Percentiles rank a stretch among this genome's conserved stretches.
phyloP scores from a whole-genome alignment of 2,797 vertebrate genomes.

The Necrosyrtes monachus region DNA sequence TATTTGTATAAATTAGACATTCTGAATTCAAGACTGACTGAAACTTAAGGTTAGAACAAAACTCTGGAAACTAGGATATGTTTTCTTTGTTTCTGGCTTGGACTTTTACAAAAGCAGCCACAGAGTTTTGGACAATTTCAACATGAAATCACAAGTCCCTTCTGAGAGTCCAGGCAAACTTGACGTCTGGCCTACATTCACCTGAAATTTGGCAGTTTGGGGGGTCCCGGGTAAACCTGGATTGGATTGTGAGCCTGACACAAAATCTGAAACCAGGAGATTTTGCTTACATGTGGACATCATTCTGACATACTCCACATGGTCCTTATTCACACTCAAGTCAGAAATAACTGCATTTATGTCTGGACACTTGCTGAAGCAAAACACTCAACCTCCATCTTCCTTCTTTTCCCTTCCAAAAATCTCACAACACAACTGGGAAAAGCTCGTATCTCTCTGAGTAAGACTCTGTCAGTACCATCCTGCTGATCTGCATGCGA shows the following conservation, averaged over 20 bases:
- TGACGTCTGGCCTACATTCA: background rate
- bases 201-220: background rate
- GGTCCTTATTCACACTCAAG: background rate
- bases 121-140: background rate
- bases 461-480: background rate
- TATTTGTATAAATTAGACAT: background rate
- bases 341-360: background rate
- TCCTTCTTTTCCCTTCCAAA: background rate
- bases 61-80: background rate
- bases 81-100: background rate
- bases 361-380: background rate
- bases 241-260: background rate
- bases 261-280: background rate
- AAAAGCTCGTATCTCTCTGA: background rate
- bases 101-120: background rate
- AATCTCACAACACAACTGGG: background rate
- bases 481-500: background rate
- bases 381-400: background rate
- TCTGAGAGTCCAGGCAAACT: background rate
- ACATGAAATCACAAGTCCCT: background rate
- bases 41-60: background rate
- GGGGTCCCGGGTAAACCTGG: background rate
- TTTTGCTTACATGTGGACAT: background rate
- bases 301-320: background rate
- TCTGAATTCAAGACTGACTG: background rate